Conservation (phyloP, 1,140 invertebrate species). For the Bombus waltoni region DNA sequence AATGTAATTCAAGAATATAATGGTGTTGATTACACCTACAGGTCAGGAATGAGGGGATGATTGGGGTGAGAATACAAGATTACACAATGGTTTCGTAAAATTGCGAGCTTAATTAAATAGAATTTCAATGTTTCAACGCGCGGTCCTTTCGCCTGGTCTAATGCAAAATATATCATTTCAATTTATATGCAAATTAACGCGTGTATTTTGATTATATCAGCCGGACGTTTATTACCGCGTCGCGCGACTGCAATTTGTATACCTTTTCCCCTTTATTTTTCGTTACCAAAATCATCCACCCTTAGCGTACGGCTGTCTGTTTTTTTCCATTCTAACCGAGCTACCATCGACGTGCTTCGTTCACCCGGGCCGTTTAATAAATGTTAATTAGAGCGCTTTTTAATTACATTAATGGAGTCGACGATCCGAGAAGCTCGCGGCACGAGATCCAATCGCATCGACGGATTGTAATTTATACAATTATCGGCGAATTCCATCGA, state of each 20-base stretch:
- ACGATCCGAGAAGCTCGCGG: background rate
- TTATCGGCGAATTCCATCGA: constrained; percentile 17
- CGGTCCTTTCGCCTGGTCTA: background rate
- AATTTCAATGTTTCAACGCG: constrained; percentile 23
- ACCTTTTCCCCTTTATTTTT: background rate
- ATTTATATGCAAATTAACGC: constrained; percentile 52
- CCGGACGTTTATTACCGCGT: constrained; percentile 38
- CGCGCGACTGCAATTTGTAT: constrained; percentile 46
- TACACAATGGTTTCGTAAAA: constrained; percentile 4
- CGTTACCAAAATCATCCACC: no score
- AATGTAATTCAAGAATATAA: constrained; percentile 13
- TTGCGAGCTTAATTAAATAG: constrained; percentile 45
- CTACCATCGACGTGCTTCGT: background rate
- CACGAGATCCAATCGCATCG: constrained; percentile 1
- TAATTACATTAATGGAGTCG: constrained; percentile 32
- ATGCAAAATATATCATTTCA: constrained; percentile 53
- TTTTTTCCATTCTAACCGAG: background rate
- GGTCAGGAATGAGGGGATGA: background rate
- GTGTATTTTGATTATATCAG: constrained; percentile 50
- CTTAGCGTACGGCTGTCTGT: no score
- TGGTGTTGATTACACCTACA: background rate
- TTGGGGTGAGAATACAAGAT: no score
- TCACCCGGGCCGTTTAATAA: background rate
- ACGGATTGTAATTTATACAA: constrained; percentile 37
- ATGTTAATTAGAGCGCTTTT: constrained; percentile 42